Base-by-base conservation (phyloP, 2,113 vertebrate species). In the Etheostoma spectabile region DNA sequence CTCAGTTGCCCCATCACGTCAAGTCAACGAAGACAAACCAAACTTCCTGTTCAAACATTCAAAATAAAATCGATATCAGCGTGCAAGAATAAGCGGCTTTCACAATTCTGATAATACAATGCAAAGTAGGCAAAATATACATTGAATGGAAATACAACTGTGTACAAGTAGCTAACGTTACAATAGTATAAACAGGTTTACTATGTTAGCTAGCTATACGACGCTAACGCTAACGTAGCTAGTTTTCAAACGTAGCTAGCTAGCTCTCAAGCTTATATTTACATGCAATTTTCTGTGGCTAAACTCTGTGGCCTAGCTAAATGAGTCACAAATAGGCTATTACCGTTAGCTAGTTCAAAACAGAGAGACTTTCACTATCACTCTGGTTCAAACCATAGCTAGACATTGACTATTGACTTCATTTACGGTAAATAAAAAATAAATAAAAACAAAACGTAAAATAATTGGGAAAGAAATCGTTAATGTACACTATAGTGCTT, bases 31-130 rank as follows among this genome's bases (percentile, higher is more conserved):
- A 0, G n/a, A 46, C 15, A 38, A 42, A 2, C 8, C 0, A 0
- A 2, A 48, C 55, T 83, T 90, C 89, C 89, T 59, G 46, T 77
- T 77, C 1, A 22, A n/a, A 57, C 53, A 3, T 80, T 84, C 81
- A 86, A 77, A 84, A 71, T 86, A 84, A 88, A 74, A 1, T 24
- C 7, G 3, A 33, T 2, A 21, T 30, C 13, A 0, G 1, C 7
- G 8, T 15, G 15, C 6, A 19, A 7, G 14, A 35, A 60, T 18
- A 11, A 8, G 1, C 19, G 2, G 14, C 1, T 33, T 48, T n/a
- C 18, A 45, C 8, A 16, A n/a, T 13, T 12, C 7, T 30, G 14
- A 30, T 8, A 49, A 21, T 3, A 30, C 16, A 57, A n/a, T 3
- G 5, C 6, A 77, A n/a, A 45, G 21, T 15, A 19, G 22, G 4